phyloP scores from a whole-genome alignment of 2,888 invertebrate genomes.

The Epinotia nisella region DNA sequence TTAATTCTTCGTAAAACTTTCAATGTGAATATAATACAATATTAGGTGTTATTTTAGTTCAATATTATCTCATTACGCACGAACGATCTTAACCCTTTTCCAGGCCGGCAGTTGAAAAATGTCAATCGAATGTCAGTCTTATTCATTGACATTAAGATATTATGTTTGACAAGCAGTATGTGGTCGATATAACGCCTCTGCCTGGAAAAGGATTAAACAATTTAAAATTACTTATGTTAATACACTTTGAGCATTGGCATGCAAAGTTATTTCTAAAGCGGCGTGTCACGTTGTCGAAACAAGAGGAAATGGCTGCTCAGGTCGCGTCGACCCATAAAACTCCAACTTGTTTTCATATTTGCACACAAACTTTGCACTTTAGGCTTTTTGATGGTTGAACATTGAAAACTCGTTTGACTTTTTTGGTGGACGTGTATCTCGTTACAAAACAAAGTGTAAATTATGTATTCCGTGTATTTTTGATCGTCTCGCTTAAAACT shows the following conservation, averaged over 20 bases:
- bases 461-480: background rate
- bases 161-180: no score
- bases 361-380: slow-evolving; percentile 29
- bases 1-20: background rate
- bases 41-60: background rate
- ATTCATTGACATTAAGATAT: no score
- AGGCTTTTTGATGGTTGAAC: slow-evolving; percentile 12
- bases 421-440: slow-evolving; percentile 5
- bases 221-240: background rate
- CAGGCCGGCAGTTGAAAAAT: no score
- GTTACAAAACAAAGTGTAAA: slow-evolving; percentile 8
- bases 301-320: background rate
- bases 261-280: slow-evolving; percentile 4
- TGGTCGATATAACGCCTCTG: no score
- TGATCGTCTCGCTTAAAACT: background rate
- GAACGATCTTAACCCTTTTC: no score
- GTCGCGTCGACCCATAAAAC: slow-evolving; percentile 14
- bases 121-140: no score
- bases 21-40: background rate
- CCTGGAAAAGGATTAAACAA: no score
- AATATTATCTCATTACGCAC: background rate
- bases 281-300: slow-evolving; percentile 6
- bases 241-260: background rate
- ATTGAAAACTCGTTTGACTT: slow-evolving; percentile 37
- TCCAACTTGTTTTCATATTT: slow-evolving; percentile 33